Percentiles rank a stretch among this genome's conserved stretches.
Evolutionary conservation across 2,113 vertebrate genomes (phyloP).

Genomic region (Salvator merianae): DNA sequence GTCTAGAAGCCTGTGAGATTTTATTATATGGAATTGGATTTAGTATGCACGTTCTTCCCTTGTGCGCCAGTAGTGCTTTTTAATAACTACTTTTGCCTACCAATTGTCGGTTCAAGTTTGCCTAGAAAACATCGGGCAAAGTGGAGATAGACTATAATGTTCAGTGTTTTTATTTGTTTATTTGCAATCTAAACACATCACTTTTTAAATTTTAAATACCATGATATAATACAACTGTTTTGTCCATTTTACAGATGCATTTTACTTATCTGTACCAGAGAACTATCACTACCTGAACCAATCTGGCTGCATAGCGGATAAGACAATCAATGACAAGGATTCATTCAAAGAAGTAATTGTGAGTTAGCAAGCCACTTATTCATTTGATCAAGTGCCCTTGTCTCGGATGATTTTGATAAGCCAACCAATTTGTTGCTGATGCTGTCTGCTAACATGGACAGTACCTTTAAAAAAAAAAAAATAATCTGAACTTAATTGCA

Average conservation of each 20-base stretch:
- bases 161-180: background rate
- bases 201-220: constrained; percentile 1
- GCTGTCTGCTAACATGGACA: background rate
- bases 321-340: constrained; percentile 86
- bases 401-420: background rate
- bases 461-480: background rate
- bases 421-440: background rate
- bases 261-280: constrained; percentile 85
- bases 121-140: constrained; percentile 1
- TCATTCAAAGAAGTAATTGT: constrained; percentile 93
- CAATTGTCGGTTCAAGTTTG: constrained; percentile 1
- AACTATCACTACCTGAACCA: constrained; percentile 94
- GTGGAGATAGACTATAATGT: background rate
- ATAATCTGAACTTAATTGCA: background rate
- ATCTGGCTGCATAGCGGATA: constrained; percentile 82
- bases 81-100: constrained; percentile 12
- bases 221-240: background rate
- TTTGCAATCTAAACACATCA: constrained; percentile 5
- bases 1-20: background rate
- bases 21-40: background rate
- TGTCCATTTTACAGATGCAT: constrained; percentile 80
- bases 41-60: background rate
- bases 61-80: background rate
- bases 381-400: background rate
- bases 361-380: constrained; percentile 56